Evolutionary conservation across 92 coral and sea anemone species (phyloP), one percentile per base, ranked within the genome.

Genomic region (Palythoa grandis): DNA sequence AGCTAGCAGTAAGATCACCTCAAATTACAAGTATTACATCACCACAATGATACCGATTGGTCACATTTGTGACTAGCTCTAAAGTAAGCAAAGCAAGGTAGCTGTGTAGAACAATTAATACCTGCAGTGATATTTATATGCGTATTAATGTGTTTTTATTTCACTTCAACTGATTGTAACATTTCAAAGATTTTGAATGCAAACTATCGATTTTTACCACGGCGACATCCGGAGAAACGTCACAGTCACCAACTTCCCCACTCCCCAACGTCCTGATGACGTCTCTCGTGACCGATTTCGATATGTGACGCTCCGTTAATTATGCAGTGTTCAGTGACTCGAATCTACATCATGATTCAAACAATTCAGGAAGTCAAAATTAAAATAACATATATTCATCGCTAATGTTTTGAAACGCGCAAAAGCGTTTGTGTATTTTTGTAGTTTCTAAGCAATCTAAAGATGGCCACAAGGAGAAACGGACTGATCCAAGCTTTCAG

Each of bases 281-380:
- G 67, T 60, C 16, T 60, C 67, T 56, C 61, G 61, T 11, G 61
- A 56, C 19, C 61, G 3, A 56, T 56, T 12, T 56, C 19, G 61
- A 56, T 11, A 52, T 52, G 56, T 52, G 56, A 52, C 56, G 56
- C 56, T 52, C 13, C 56, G 23, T 22, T 65, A 66, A 80, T 65
- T 80, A 80, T 80, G 85, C 85, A 11, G 25, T 66, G 73, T 22
- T 15, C 85, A 80, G 67, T 80, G 74, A 66, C n/a, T 67, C 85
- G 75, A 47, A 80, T 39, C 72, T 15, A 79, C 20, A 79, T 63
- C 61, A 5, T 20, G 2, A 19, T 29, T 58, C 56, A 37, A 38
- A 24, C 35, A 11, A 10, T n/a, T 38, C 69, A 16, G 20, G 7
- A 72, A 39, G 22, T 20, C 61, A 10, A 25, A 50, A 63, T 63